Percentiles rank a stretch among this genome's conserved stretches.
These are phyloP conservation scores for Camelus dromedarius DNA, from an alignment of 2,113 vertebrate genomes.

Conservation along the genomic window DNA sequence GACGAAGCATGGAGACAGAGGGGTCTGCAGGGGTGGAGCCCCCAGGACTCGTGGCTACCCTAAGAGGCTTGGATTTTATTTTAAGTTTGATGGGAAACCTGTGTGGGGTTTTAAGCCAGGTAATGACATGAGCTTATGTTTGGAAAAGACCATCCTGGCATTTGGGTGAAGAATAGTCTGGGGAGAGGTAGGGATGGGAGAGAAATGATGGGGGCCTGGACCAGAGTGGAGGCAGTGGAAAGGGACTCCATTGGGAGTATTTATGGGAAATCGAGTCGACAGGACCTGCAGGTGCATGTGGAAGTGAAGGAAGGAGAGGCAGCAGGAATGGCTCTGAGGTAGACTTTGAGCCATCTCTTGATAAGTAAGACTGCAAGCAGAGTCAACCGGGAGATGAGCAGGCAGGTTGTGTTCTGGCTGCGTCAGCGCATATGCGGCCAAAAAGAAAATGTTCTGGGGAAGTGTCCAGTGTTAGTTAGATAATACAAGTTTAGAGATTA, in stretches of 20 bases:
- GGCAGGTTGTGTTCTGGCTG: not conserved
- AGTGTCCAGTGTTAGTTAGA: not conserved
- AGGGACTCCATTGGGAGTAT: not conserved
- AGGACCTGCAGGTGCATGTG: not conserved
- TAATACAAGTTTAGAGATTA: not conserved
- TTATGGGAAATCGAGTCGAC: accelerated
- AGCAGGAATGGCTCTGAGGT: not conserved
- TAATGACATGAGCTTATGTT: not conserved
- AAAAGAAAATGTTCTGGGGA: not conserved
- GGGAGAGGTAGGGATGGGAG: not conserved
- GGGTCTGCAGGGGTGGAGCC: not conserved
- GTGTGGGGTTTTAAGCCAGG: not conserved
- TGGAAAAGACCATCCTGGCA: not conserved
- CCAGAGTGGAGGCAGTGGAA: not conserved
- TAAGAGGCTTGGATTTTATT: not conserved
- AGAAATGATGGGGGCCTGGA: not conserved
- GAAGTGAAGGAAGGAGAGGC: not conserved
- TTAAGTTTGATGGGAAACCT: not conserved
- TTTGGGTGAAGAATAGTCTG: not conserved
- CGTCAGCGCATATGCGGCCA: too few species aligned
- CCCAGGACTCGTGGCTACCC: accelerated
- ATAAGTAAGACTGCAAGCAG: not conserved
- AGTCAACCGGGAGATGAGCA: not conserved
- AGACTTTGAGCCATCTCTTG: not conserved
- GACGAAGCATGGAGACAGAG: not conserved